Conservation (phyloP, 2,888 invertebrate species). For the Lithophane ornitopus region DNA sequence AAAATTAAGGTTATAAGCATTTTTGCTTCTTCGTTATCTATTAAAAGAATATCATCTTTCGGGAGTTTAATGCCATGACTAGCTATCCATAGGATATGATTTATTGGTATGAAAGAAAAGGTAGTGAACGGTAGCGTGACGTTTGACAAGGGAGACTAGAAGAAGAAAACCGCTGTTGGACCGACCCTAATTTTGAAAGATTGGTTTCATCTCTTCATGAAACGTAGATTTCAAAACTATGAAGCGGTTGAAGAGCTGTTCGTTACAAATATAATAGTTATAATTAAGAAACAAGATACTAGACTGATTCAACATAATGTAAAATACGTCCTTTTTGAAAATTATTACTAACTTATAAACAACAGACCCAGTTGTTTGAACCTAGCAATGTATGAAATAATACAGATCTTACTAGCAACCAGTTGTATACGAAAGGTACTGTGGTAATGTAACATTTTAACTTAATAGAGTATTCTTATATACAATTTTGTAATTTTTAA, state of each 20-base stretch:
- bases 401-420: slow-evolving; percentile 34
- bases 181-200: not conserved
- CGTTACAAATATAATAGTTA: not conserved
- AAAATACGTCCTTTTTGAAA: slow-evolving; percentile 24
- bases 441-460: slow-evolving; percentile 52
- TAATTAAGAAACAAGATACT: slow-evolving; percentile 17
- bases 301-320: slow-evolving; percentile 15
- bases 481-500: slow-evolving; percentile 50
- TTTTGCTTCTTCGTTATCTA: not conserved
- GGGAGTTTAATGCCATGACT: not conserved
- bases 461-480: slow-evolving; percentile 42
- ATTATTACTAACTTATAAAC: slow-evolving; percentile 22
- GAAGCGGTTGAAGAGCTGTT: not conserved
- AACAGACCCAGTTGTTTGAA: slow-evolving; percentile 26
- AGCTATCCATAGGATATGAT: not conserved
- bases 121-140: not conserved
- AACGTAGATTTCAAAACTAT: not conserved
- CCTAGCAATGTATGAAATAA: slow-evolving; percentile 36
- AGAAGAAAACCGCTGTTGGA: not conserved
- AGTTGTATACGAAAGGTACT: slow-evolving; percentile 32
- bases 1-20: not conserved
- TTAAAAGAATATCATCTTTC: not conserved
- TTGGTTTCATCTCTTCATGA: not conserved
- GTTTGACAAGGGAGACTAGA: not conserved
- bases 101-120: not conserved